A percentile compares a stretch with the other conserved stretches of the same genome.
Evolutionary conservation across 2,888 invertebrate species (phyloP).

Genomic region (Eristalis intricaria): DNA sequence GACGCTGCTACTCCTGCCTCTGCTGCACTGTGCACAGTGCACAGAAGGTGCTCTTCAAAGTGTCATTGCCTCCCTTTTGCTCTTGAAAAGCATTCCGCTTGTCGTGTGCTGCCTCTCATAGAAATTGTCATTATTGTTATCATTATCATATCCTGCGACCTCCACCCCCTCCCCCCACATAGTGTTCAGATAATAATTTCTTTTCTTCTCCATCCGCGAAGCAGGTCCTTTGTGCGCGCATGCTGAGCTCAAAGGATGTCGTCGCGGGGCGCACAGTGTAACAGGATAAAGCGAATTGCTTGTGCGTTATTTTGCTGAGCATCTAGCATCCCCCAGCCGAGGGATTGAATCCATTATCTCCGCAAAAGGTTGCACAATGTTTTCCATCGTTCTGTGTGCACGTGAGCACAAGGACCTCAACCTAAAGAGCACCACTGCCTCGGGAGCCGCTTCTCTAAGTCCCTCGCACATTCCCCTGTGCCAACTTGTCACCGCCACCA

Average conservation of each 20-base stretch:
- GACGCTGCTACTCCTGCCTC: conserved; percentile 24
- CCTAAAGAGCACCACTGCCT: conserved; percentile 48
- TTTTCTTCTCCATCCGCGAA: conserved; percentile 60
- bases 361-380: conserved; percentile 54
- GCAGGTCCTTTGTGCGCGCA: conserved; percentile 59
- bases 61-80: conserved; percentile 67
- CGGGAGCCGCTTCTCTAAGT: conserved; percentile 32
- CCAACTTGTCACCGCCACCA: conserved; percentile 35
- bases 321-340: conserved; percentile 20
- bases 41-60: conserved; percentile 48
- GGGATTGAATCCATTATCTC: conserved; percentile 44
- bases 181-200: conserved; percentile 58
- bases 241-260: conserved; percentile 38
- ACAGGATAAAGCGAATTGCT: conserved; percentile 66
- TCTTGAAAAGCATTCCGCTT: conserved; percentile 49
- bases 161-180: conserved; percentile 16
- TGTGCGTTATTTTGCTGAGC: conserved; percentile 63
- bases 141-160: conserved; percentile 69
- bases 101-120: conserved; percentile 39
- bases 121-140: conserved; percentile 71
- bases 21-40: conserved; percentile 28
- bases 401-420: conserved; percentile 3
- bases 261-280: conserved; percentile 25
- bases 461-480: conserved; percentile 21
- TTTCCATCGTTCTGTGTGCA: conserved; percentile 26